phyloP scores from a whole-genome alignment of 2,797 vertebrate genomes.

The Macropus fuliginosus region DNA sequence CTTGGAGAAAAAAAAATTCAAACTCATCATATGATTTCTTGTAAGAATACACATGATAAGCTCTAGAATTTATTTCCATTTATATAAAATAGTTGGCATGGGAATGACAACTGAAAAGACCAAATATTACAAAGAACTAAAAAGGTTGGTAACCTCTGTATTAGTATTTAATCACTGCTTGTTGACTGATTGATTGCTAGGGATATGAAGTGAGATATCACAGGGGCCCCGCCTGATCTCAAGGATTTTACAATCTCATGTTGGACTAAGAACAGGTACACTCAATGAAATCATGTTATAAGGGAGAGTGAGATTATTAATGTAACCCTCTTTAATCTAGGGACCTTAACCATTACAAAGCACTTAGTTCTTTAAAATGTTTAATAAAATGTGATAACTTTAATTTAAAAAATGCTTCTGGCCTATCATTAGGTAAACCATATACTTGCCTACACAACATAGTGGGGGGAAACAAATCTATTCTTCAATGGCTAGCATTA shows the following conservation, averaged over 20 bases:
- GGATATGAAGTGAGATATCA: background rate
- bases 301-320: background rate
- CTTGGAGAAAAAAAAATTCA: background rate
- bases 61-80: background rate
- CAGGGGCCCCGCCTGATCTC: background rate
- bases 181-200: background rate
- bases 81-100: background rate
- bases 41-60: background rate
- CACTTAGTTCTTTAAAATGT: background rate
- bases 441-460: background rate
- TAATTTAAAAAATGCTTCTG: background rate
- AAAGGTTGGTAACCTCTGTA: background rate
- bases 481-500: background rate
- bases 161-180: background rate
- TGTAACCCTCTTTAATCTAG: background rate
- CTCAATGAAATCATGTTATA: background rate
- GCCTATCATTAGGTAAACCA: background rate
- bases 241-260: background rate
- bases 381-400: background rate
- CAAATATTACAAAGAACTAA: background rate
- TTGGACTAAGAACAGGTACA: background rate
- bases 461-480: background rate
- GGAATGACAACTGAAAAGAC: background rate
- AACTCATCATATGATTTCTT: background rate
- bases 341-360: background rate